Evolutionary conservation across 2,113 vertebrate genomes (phyloP).

Genomic region (Ciconia maguari): DNA sequence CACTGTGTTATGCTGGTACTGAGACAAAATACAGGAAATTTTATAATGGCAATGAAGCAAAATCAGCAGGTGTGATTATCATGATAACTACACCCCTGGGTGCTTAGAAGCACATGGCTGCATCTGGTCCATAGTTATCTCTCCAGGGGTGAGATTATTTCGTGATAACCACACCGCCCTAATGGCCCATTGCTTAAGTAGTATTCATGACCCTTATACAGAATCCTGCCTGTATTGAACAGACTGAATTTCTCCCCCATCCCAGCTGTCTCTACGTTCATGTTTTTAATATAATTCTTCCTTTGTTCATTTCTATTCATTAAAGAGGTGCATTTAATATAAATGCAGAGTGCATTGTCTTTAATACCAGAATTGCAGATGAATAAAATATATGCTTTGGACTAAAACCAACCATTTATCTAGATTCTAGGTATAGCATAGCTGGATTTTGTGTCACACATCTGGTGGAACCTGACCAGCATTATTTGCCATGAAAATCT

Average conservation of each 20-base stretch:
- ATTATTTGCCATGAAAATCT: not conserved
- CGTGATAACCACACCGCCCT: conserved; percentile 7
- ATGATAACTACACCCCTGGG: conserved; percentile 42
- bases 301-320: not conserved
- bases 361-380: not conserved
- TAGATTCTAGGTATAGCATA: not conserved
- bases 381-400: not conserved
- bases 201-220: conserved; percentile 40
- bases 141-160: conserved; percentile 59
- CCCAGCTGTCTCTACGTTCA: not conserved
- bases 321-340: not conserved
- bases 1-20: conserved; percentile 5
- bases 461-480: not conserved
- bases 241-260: not conserved
- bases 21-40: not conserved
- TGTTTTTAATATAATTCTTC: not conserved
- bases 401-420: not conserved
- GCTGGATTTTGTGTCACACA: not conserved
- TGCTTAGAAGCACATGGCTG: conserved; percentile 38
- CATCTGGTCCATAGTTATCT: conserved; percentile 54
- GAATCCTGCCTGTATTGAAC: not conserved
- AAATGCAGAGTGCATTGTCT: not conserved
- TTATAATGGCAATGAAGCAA: conserved; percentile 16
- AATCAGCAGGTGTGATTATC: conserved; percentile 64
- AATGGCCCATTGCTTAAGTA: conserved; percentile 38